Conservation (phyloP, 2,113 vertebrate genomes). For the Bubo bubo region DNA sequence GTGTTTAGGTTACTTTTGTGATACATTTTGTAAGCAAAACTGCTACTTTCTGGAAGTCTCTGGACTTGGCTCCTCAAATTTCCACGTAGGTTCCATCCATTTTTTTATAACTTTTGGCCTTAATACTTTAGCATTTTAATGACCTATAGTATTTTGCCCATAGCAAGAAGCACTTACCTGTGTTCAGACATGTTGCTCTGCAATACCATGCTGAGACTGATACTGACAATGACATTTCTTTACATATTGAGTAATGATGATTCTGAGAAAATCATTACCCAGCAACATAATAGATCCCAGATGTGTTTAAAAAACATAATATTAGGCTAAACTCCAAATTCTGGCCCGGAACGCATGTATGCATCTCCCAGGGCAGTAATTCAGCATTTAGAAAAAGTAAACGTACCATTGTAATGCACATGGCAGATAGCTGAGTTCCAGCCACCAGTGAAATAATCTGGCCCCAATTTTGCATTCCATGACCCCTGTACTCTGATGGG, state of each 20-base stretch:
- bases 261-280: constrained; percentile 38
- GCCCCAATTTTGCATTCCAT: constrained; percentile 6
- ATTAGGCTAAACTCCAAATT: constrained; percentile 9
- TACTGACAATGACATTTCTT: not conserved
- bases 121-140: not conserved
- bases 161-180: not conserved
- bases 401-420: not conserved
- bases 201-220: not conserved
- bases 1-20: not conserved
- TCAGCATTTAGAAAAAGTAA: constrained; percentile 40
- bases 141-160: not conserved
- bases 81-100: not conserved
- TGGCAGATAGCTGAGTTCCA: constrained; percentile 27
- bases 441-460: constrained; percentile 38
- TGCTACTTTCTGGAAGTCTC: not conserved
- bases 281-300: constrained; percentile 36
- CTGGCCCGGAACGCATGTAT: not conserved
- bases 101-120: not conserved
- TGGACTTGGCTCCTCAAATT: not conserved
- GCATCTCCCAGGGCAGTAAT: constrained; percentile 38
- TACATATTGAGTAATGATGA: not conserved
- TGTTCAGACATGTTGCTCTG: not conserved
- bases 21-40: not conserved
- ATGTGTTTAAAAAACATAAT: constrained; percentile 42
- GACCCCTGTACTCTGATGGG: not conserved